phyloP scores from a whole-genome alignment of 2,113 vertebrate genomes.

The Mormyrus lacerda region DNA sequence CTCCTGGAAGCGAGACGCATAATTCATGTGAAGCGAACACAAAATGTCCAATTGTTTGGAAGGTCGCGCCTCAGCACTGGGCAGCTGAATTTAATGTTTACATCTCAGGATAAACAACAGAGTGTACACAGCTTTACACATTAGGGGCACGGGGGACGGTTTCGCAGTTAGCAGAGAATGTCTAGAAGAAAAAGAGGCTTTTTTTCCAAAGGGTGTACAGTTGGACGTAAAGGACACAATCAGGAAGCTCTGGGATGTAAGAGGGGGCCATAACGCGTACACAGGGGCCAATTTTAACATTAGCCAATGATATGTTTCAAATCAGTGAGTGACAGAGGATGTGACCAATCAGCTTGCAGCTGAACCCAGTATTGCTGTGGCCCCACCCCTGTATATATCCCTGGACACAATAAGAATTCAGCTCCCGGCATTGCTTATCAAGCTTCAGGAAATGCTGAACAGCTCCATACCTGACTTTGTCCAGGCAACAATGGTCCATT shows the following conservation, averaged over 20 bases:
- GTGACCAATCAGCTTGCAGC: background rate
- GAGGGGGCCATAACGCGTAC: background rate
- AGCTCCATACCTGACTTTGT: background rate
- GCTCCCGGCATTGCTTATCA: background rate
- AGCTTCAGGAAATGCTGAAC: background rate
- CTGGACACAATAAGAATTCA: background rate
- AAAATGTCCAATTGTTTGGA: background rate
- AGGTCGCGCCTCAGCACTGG: background rate
- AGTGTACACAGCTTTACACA: conserved; percentile 1
- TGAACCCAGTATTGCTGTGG: background rate
- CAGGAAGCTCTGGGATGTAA: background rate
- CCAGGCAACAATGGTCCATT: background rate
- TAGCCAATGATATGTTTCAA: background rate
- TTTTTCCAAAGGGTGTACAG: background rate
- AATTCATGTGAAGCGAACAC: background rate
- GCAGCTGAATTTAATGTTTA: background rate
- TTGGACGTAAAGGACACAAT: background rate
- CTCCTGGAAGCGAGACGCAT: background rate
- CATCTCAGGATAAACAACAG: background rate
- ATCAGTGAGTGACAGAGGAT: background rate
- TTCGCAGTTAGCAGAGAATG: background rate
- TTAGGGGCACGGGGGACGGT: background rate
- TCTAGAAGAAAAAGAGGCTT: background rate
- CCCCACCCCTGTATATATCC: background rate
- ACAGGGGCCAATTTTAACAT: background rate